These are phyloP conservation scores for Bhutanitis thaidina DNA, from an alignment of 2,888 invertebrate genomes.

Conservation along the genomic window DNA sequence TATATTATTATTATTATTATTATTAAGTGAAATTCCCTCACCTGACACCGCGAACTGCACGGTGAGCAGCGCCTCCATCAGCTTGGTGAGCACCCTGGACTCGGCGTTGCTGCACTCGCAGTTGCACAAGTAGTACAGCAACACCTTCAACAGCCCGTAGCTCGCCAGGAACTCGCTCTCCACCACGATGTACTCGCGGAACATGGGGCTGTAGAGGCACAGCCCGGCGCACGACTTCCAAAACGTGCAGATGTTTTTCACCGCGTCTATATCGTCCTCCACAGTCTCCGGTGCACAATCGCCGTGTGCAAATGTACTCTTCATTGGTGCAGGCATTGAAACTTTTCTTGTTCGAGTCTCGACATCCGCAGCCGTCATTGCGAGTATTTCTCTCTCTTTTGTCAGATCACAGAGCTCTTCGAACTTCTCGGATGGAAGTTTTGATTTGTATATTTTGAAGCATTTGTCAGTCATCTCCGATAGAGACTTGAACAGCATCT, in stretches of 20 bases:
- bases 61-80: slow-evolving; percentile 65
- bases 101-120: slow-evolving; percentile 38
- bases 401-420: slow-evolving; percentile 50
- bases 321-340: slow-evolving; percentile 34
- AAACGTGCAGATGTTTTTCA: slow-evolving; percentile 67
- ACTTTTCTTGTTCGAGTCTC: slow-evolving; percentile 24
- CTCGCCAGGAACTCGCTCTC: slow-evolving; percentile 57
- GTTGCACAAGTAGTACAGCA: slow-evolving; percentile 47
- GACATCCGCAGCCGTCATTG: slow-evolving; percentile 22
- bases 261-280: slow-evolving; percentile 49
- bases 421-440: slow-evolving; percentile 49
- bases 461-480: slow-evolving; percentile 57
- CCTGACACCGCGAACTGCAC: slow-evolving; percentile 67
- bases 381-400: slow-evolving; percentile 44
- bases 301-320: slow-evolving; percentile 24
- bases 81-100: slow-evolving; percentile 49
- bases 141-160: slow-evolving; percentile 56
- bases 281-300: slow-evolving; percentile 34
- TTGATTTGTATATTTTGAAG: slow-evolving; percentile 53
- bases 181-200: slow-evolving; percentile 62
- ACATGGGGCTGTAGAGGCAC: slow-evolving; percentile 77
- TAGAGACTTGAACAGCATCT: slow-evolving; percentile 65
- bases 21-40: slow-evolving; percentile 31
- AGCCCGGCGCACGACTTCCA: slow-evolving; percentile 75
- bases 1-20: too few species aligned